Conservation (phyloP, 1,140 invertebrate genomes). For the Rhysida immarginata region DNA sequence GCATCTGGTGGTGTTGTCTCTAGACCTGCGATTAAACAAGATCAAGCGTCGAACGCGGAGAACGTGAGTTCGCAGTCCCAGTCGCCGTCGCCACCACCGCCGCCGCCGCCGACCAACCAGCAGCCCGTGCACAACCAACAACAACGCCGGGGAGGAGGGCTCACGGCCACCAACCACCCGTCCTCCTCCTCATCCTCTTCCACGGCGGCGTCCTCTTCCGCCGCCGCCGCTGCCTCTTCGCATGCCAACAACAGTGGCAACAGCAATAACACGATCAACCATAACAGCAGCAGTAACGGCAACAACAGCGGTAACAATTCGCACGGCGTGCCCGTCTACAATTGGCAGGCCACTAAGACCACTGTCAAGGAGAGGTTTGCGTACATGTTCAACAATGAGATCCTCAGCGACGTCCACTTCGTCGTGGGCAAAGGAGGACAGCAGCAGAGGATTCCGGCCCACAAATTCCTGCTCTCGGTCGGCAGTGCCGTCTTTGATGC, state of each 20-base stretch:
- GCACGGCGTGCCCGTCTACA: constrained; percentile 14
- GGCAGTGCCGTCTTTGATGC: constrained; percentile 74
- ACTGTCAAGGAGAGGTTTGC: constrained; percentile 59
- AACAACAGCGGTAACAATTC: neutral
- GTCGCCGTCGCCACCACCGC: too few species aligned
- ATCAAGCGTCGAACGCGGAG: neutral
- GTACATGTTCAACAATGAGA: constrained; percentile 66
- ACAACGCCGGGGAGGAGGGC: neutral
- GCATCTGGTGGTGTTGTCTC: neutral
- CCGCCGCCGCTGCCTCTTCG: too few species aligned
- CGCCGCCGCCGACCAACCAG: neutral
- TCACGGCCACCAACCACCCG: neutral
- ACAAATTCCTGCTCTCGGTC: constrained; percentile 66
- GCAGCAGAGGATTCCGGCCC: constrained; percentile 60
- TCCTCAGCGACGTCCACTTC: constrained; percentile 63
- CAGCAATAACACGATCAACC: neutral
- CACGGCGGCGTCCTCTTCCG: too few species aligned
- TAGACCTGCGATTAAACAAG: neutral
- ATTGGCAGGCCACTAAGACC: constrained; percentile 43
- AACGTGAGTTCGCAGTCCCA: neutral
- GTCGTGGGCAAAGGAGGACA: constrained; percentile 49
- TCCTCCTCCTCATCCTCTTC: too few species aligned
- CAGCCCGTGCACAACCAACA: neutral
- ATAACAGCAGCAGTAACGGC: neutral
- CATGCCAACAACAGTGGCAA: neutral